Percentiles rank a stretch among this genome's conserved stretches.
These are phyloP conservation scores for Diachasmimorpha longicaudata DNA, from an alignment of 1,140 invertebrate genomes.

Conservation along the genomic window DNA sequence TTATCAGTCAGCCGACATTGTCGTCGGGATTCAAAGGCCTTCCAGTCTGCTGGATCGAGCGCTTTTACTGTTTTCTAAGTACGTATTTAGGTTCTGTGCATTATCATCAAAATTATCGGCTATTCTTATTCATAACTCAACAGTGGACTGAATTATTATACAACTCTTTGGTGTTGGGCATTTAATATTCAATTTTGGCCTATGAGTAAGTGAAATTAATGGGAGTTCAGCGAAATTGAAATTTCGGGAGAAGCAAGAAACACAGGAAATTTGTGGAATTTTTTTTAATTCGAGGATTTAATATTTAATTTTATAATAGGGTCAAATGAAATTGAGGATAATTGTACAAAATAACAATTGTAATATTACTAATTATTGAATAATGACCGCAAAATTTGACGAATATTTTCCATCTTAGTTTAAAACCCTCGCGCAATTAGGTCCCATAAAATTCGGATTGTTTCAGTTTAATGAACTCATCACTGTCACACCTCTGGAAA, in stretches of 20 bases:
- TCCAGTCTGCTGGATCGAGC: not conserved
- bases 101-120: not conserved
- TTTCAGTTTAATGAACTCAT: conserved; percentile 8
- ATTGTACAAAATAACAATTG: too few species aligned
- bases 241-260: not conserved
- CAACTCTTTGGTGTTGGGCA: not conserved
- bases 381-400: too few species aligned
- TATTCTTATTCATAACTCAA: not conserved
- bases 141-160: not conserved
- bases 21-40: conserved; percentile 15
- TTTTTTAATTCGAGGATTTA: not conserved
- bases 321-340: too few species aligned
- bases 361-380: too few species aligned
- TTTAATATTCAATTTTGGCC: not conserved
- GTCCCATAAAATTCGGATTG: not conserved
- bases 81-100: not conserved
- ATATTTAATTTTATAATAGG: not conserved
- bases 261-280: too few species aligned
- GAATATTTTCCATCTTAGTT: not conserved
- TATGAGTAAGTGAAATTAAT: not conserved
- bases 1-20: conserved; percentile 28
- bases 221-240: not conserved
- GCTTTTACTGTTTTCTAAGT: not conserved
- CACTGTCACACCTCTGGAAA: not conserved
- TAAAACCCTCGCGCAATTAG: not conserved